Conservation (phyloP, 2,797 vertebrate species). For the Crax fasciolata region DNA sequence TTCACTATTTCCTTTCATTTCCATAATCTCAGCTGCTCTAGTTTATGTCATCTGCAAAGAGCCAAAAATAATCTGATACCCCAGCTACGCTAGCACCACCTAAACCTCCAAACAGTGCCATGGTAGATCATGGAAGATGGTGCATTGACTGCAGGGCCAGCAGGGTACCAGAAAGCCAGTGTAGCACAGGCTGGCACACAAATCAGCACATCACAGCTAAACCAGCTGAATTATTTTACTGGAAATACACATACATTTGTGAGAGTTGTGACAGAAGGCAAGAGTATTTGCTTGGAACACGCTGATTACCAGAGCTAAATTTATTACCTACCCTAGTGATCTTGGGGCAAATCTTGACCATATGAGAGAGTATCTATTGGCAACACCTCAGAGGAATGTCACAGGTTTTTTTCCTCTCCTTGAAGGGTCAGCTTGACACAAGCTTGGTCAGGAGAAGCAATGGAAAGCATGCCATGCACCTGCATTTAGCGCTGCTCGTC, state of each 20-base stretch:
- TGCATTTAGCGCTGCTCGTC: neutral
- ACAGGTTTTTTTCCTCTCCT: neutral
- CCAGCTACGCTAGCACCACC: neutral
- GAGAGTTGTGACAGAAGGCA: neutral
- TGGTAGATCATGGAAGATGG: fast-evolving
- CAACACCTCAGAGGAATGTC: neutral
- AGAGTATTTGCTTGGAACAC: neutral
- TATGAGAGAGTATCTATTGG: neutral
- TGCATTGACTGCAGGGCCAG: neutral
- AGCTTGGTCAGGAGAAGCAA: neutral
- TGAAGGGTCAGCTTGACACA: neutral
- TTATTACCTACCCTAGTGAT: neutral
- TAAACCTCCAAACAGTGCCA: neutral
- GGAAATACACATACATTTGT: neutral
- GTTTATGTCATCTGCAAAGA: neutral
- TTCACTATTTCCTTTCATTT: neutral
- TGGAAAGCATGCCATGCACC: neutral
- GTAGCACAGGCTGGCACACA: neutral
- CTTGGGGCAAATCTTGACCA: neutral
- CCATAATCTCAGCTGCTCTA: neutral
- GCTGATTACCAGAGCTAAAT: neutral
- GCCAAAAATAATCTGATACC: neutral
- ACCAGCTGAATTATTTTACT: neutral
- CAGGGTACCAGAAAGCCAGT: neutral
- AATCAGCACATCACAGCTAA: neutral